phyloP scores from a whole-genome alignment of 2,797 vertebrate genomes.

The Crax fasciolata region DNA sequence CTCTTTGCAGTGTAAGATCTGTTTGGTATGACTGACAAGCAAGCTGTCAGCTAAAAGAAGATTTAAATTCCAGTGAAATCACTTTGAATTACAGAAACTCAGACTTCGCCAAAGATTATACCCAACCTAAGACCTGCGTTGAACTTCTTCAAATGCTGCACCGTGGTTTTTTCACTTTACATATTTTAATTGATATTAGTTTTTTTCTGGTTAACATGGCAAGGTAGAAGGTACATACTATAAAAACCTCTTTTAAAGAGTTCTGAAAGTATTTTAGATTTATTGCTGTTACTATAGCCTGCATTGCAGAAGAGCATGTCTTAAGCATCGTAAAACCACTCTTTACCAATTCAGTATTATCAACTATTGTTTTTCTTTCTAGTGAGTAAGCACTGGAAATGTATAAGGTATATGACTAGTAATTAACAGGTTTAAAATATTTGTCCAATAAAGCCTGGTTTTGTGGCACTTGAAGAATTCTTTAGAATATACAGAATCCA shows the following conservation, averaged over 20 bases:
- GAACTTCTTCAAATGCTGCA: not conserved
- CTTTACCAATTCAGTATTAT: not conserved
- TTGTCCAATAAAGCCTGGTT: constrained; percentile 24
- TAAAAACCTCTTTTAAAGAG: not conserved
- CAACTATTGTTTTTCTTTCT: constrained; percentile 14
- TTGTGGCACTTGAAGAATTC: constrained; percentile 29
- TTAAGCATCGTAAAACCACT: constrained; percentile 32
- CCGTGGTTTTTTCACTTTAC: not conserved
- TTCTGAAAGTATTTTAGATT: not conserved
- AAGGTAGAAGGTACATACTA: not conserved
- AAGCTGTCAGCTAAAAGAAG: not conserved
- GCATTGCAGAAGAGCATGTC: not conserved
- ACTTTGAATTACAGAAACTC: not conserved
- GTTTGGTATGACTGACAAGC: not conserved
- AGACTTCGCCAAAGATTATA: not conserved
- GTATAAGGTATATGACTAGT: not conserved
- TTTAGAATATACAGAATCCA: not conserved
- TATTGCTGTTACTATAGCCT: not conserved
- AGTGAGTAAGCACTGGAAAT: not conserved
- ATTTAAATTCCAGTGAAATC: not conserved
- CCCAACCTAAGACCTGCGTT: not conserved
- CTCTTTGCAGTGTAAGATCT: not conserved
- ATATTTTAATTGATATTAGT: not conserved
- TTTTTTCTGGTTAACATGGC: not conserved
- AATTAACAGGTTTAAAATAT: constrained; percentile 45